These are phyloP conservation scores for Chymomyza fuscimana DNA, from an alignment of 2,888 invertebrate species.

Conservation along the genomic window DNA sequence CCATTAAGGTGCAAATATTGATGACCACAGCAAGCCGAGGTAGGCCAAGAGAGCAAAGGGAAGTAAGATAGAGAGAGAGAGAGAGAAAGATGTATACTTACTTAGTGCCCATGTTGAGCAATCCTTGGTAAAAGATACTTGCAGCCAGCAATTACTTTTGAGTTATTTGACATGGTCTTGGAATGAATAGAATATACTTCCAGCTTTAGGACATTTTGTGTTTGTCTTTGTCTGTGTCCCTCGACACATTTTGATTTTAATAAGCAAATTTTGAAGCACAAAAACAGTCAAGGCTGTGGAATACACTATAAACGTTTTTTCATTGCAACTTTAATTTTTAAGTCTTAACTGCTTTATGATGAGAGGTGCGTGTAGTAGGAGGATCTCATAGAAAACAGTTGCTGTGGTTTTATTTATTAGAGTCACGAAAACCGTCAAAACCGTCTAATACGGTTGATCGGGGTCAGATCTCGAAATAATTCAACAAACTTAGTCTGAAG, in stretches of 20 bases:
- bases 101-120: neutral
- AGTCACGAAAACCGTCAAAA: too few relatives aligned
- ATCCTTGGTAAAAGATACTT: neutral
- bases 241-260: constrained; percentile 66
- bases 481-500: too few relatives aligned
- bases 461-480: too few relatives aligned
- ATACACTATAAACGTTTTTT: neutral
- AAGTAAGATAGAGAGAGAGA: neutral
- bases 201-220: constrained; percentile 37
- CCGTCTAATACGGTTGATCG: too few relatives aligned
- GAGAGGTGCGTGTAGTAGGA: too few relatives aligned
- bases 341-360: too few relatives aligned
- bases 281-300: neutral
- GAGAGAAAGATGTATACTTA: neutral
- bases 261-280: constrained; percentile 62
- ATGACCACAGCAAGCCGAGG: constrained; percentile 40
- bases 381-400: too few relatives aligned
- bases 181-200: constrained; percentile 64
- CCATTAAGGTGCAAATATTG: constrained; percentile 74
- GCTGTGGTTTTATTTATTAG: too few relatives aligned
- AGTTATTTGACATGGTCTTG: constrained; percentile 58
- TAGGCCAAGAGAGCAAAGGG: neutral
- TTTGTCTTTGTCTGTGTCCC: constrained; percentile 34
- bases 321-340: too few relatives aligned
- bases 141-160: constrained; percentile 65